These are phyloP conservation scores for Cherax quadricarinatus DNA, from an alignment of 1,140 invertebrate species.

Conservation along the genomic window DNA sequence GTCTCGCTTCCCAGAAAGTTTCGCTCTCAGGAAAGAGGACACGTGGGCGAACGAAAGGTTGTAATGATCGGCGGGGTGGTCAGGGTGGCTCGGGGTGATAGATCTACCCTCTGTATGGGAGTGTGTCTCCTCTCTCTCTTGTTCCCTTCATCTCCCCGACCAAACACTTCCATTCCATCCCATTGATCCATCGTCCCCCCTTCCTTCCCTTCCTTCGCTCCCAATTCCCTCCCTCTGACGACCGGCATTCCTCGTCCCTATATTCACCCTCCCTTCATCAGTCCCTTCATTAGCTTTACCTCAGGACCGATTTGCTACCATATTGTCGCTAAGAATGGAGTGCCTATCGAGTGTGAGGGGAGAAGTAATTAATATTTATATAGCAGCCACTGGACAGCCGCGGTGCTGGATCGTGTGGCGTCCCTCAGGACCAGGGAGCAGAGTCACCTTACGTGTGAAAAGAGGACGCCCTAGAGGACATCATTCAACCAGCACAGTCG, in stretches of 20 bases:
- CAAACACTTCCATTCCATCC: neutral
- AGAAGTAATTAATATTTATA: neutral
- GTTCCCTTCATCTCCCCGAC: neutral
- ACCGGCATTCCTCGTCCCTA: neutral
- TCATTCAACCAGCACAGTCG: too few species aligned
- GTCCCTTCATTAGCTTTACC: neutral
- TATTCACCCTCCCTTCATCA: neutral
- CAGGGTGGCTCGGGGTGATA: neutral
- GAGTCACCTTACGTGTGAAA: neutral
- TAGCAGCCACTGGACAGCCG: neutral
- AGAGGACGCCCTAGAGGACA: neutral
- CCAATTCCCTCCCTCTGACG: too few species aligned
- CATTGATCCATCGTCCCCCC: too few species aligned
- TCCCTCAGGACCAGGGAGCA: neutral
- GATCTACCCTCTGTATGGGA: neutral
- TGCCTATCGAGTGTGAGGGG: neutral
- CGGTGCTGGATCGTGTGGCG: neutral
- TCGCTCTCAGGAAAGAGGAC: neutral
- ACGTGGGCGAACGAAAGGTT: neutral
- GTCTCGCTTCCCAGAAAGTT: neutral
- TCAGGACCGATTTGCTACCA: constrained; percentile 2
- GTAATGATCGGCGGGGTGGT: neutral
- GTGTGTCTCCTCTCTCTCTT: neutral
- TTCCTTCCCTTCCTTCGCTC: neutral
- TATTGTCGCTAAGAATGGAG: neutral